phyloP scores from a whole-genome alignment of 2,113 vertebrate genomes.

The Gallinago jamesoni region DNA sequence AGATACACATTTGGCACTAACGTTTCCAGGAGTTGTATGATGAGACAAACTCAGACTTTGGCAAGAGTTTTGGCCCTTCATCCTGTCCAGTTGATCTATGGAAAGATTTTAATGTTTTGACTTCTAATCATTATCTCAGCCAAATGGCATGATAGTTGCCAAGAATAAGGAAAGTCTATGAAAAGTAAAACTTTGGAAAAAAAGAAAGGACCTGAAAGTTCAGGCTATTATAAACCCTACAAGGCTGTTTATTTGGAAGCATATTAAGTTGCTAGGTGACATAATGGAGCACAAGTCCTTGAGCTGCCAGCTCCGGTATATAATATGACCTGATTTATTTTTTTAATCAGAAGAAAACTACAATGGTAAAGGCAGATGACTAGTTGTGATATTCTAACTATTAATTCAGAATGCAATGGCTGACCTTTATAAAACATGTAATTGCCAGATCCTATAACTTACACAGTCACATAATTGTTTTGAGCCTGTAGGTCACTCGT shows the following conservation, averaged over 20 bases:
- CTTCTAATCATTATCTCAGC: constrained; percentile 1
- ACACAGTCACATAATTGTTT: neutral
- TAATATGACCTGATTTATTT: neutral
- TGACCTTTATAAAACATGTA: neutral
- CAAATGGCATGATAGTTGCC: constrained; percentile 23
- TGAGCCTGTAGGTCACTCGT: neutral
- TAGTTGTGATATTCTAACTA: neutral
- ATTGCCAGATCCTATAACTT: neutral
- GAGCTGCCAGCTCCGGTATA: neutral
- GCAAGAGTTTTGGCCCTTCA: neutral
- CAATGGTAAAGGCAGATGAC: fast-evolving
- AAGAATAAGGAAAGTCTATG: constrained; percentile 41
- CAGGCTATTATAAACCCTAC: constrained; percentile 23
- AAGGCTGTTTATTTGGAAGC: constrained; percentile 58
- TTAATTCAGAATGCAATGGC: neutral
- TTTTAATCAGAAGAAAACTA: neutral
- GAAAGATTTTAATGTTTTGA: constrained; percentile 31
- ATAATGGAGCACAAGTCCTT: constrained; percentile 48
- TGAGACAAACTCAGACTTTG: neutral
- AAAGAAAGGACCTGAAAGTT: neutral
- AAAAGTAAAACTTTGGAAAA: neutral
- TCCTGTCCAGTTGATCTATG: neutral
- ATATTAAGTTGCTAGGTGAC: constrained; percentile 65
- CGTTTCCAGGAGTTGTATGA: neutral
- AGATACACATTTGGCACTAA: neutral